Evolutionary conservation across 2,888 invertebrate species (phyloP).

Genomic region (Seira ritae): DNA sequence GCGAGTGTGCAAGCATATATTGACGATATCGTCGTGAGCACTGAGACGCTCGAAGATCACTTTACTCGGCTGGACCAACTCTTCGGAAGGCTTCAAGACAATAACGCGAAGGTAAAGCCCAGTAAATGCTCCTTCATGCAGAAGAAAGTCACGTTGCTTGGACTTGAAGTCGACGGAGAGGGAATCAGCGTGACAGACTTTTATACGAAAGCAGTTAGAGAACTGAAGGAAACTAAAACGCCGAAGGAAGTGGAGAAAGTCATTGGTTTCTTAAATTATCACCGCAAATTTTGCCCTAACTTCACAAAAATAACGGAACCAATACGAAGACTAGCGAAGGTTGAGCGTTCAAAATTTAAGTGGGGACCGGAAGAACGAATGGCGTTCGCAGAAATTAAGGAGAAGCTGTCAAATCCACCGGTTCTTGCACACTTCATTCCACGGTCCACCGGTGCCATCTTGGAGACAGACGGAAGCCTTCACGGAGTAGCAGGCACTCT

Average conservation of each 20-base stretch:
- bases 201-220: not conserved
- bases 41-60: not conserved
- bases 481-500: not conserved
- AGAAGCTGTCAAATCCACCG: not conserved
- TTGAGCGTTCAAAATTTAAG: not conserved
- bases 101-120: not conserved
- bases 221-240: not conserved
- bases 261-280: not conserved
- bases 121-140: not conserved
- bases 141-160: not conserved
- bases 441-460: not conserved
- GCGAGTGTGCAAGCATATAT: too few species aligned
- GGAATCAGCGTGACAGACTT: not conserved
- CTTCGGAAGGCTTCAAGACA: not conserved
- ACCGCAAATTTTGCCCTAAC: not conserved
- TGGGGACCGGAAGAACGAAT: slow-evolving; percentile 19
- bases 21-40: not conserved
- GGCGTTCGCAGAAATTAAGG: not conserved
- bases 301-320: not conserved
- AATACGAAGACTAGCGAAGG: not conserved
- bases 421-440: not conserved
- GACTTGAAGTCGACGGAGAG: not conserved
- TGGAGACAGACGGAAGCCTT: not conserved
- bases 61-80: not conserved
- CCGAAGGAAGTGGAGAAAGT: not conserved